phyloP scores from a whole-genome alignment of 2,113 vertebrate species.

The Cettia cetti region DNA sequence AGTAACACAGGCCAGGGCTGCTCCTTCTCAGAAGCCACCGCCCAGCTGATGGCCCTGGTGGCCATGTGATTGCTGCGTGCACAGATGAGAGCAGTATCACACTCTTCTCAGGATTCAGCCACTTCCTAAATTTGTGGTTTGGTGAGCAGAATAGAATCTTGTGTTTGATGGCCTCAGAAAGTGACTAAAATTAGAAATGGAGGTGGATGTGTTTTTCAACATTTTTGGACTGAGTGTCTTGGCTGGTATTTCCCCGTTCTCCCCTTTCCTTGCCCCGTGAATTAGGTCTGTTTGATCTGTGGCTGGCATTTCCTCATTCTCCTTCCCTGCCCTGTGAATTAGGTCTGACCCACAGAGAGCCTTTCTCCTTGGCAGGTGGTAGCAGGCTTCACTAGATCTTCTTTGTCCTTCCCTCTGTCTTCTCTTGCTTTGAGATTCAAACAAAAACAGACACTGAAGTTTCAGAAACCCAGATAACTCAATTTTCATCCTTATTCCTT shows the following conservation, averaged over 20 bases:
- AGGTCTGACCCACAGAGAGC: not conserved
- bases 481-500: not conserved
- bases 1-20: not conserved
- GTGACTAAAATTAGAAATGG: constrained; percentile 12
- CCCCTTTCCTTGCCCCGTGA: not conserved
- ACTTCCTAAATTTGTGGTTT: constrained; percentile 48
- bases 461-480: not conserved
- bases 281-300: not conserved
- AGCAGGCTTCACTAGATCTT: not conserved
- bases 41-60: not conserved
- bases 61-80: not conserved
- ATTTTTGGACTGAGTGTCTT: not conserved
- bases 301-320: not conserved
- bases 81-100: not conserved
- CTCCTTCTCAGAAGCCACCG: not conserved
- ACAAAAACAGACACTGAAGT: not conserved
- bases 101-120: constrained; percentile 16
- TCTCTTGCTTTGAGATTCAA: not conserved
- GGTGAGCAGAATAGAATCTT: not conserved
- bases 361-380: not conserved
- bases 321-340: not conserved
- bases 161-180: not conserved
- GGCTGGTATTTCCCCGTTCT: not conserved
- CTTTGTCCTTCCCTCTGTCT: not conserved
- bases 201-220: not conserved